These are phyloP conservation scores for Elysia crispata DNA, from an alignment of 2,888 invertebrate species.

Conservation along the genomic window DNA sequence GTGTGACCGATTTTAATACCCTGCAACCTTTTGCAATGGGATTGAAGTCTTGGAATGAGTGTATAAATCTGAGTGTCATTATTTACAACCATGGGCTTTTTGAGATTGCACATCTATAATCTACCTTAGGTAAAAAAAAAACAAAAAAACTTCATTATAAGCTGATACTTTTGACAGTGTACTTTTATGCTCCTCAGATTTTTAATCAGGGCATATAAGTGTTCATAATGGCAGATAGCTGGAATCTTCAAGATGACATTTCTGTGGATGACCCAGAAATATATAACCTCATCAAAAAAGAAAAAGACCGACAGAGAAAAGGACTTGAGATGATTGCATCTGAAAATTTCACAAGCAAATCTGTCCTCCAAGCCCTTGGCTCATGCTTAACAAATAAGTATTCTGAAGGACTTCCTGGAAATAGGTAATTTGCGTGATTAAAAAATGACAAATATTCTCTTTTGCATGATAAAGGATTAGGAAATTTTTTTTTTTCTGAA, in stretches of 20 bases:
- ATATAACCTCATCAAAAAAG: constrained; percentile 86
- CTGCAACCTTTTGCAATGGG: too few relatives aligned
- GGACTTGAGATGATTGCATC: constrained; percentile 98
- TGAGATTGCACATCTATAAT: too few relatives aligned
- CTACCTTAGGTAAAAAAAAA: too few relatives aligned
- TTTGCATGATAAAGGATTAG: background rate
- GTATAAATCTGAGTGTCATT: too few relatives aligned
- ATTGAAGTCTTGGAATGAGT: too few relatives aligned
- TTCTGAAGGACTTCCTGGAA: constrained; percentile 81
- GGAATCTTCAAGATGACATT: constrained; percentile 69
- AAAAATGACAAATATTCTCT: too few relatives aligned
- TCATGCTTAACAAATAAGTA: constrained; percentile 82
- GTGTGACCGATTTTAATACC: too few relatives aligned
- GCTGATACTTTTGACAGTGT: background rate
- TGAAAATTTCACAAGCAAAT: constrained; percentile 81
- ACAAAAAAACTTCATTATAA: background rate
- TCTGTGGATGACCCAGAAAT: constrained; percentile 88
- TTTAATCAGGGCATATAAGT: background rate
- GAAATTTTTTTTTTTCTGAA: background rate
- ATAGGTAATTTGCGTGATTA: too few relatives aligned
- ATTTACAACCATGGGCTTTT: too few relatives aligned
- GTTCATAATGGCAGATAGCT: constrained; percentile 50
- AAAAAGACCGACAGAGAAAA: constrained; percentile 89
- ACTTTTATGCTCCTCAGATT: background rate
- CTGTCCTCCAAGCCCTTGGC: constrained; percentile 79